Evolutionary conservation across 1,140 invertebrate species (phyloP).

Genomic region (Platorchestia sp.): DNA sequence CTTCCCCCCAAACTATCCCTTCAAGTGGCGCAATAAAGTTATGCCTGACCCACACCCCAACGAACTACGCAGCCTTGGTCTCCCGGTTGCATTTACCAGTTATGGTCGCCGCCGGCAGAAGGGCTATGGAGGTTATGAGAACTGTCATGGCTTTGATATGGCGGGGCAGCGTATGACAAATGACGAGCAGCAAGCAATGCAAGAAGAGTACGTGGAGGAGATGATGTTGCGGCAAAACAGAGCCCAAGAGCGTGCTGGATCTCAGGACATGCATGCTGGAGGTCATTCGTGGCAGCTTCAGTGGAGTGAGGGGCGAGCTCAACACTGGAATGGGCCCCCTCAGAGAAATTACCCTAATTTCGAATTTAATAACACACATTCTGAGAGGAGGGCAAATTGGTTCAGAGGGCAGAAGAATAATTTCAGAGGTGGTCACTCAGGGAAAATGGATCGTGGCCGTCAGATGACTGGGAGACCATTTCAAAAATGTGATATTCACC

Average conservation of each 20-base stretch:
- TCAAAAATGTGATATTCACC: not conserved
- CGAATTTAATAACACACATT: not conserved
- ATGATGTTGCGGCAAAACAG: not conserved
- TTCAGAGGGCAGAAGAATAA: not conserved
- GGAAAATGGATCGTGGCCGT: not conserved
- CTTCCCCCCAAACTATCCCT: constrained; percentile 1
- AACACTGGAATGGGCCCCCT: not conserved
- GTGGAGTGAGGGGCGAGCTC: not conserved
- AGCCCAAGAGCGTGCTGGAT: not conserved
- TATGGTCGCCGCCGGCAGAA: not conserved
- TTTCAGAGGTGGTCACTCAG: not conserved
- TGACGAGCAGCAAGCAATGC: not conserved
- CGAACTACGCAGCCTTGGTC: constrained; percentile 16
- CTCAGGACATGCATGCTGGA: not conserved
- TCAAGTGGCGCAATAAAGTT: not conserved
- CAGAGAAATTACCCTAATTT: not conserved
- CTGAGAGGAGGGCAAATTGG: not conserved
- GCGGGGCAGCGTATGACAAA: not conserved
- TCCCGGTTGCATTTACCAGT: not conserved
- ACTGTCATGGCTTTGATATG: not conserved
- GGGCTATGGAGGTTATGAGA: constrained; percentile 41
- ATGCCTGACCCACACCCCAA: constrained; percentile 3
- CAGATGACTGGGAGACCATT: not conserved
- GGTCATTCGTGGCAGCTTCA: not conserved
- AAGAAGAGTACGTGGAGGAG: not conserved